These are phyloP conservation scores for Argyra leucocephala DNA, from an alignment of 2,888 invertebrate genomes.

Conservation along the genomic window DNA sequence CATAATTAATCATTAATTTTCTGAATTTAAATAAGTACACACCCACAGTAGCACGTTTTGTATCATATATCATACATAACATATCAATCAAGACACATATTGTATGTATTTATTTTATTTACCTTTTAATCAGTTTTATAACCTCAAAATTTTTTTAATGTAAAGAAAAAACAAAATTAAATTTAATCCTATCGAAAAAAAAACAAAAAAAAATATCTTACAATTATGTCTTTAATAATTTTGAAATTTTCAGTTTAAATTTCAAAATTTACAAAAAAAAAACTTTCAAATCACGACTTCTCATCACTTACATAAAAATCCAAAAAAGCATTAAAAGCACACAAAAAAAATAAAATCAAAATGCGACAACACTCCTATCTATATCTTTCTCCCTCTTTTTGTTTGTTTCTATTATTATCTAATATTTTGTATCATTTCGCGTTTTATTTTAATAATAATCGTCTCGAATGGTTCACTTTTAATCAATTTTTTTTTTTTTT, in stretches of 20 bases:
- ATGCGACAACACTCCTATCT: neutral
- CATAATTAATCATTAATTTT: no score
- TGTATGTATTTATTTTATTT: no score
- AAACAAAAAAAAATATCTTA: neutral
- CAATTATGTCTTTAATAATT: neutral
- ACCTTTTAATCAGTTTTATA: neutral
- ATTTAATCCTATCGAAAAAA: neutral
- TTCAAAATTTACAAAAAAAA: neutral
- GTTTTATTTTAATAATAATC: neutral
- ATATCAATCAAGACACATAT: no score
- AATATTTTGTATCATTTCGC: neutral
- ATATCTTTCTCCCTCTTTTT: neutral
- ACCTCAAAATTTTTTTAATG: neutral
- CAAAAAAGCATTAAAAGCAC: neutral
- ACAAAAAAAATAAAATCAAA: neutral
- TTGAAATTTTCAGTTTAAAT: neutral
- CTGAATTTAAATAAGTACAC: no score
- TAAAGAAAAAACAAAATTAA: neutral
- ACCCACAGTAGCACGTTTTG: no score
- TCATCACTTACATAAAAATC: neutral
- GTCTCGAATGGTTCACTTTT: no score
- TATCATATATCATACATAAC: no score
- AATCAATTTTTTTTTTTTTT: no score
- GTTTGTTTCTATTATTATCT: neutral
- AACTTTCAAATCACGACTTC: slow-evolving; percentile 1